Base-by-base conservation (phyloP, 2,888 invertebrate genomes). In the Diarsia mendica region DNA sequence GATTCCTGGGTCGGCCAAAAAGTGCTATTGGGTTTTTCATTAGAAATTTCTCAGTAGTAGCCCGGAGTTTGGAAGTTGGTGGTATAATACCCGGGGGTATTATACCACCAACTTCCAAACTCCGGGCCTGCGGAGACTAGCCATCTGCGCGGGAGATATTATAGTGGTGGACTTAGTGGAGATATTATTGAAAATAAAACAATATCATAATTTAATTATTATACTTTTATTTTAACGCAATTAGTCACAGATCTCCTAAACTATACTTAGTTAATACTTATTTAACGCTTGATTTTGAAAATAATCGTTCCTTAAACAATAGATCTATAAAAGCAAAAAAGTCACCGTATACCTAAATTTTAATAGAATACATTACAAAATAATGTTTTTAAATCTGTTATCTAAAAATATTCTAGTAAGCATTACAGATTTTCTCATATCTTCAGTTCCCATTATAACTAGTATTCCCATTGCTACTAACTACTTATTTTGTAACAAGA, bases 141-240 rank as follows among this genome's bases (percentile, higher is more conserved):
- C n/a, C n/a, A n/a, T n/a, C n/a, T n/a, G n/a, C n/a, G n/a, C n/a
- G n/a, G n/a, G n/a, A n/a, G n/a, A n/a, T n/a, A n/a, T n/a, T n/a
- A n/a, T n/a, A n/a, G 28, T 28, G 28, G 28, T 28, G 28, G 28
- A 28, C 39, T 39, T 39, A 39, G 39, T 39, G 6, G 58, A 15
- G 8, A 28, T 28, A 8, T 58, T 28, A 8, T 58, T 15, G 3
- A 0, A 53, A 78, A 64, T 55, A 67, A 81, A 64, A 83, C 60
- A 58, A 67, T 4, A 44, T 13, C 0, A 2, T 49, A 13, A 70
- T 72, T 60, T 69, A 28, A 53, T 53, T 33, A 72, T 79, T 33
- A 72, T 79, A 70, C 49, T 80, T 84, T 84, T 80, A 80, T 72
- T 84, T 33, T 39, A 64, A 65, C 68, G 44, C n/a, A 44, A 58